Conservation (phyloP, 2,113 vertebrate species). For the Shinisaurus crocodilurus region DNA sequence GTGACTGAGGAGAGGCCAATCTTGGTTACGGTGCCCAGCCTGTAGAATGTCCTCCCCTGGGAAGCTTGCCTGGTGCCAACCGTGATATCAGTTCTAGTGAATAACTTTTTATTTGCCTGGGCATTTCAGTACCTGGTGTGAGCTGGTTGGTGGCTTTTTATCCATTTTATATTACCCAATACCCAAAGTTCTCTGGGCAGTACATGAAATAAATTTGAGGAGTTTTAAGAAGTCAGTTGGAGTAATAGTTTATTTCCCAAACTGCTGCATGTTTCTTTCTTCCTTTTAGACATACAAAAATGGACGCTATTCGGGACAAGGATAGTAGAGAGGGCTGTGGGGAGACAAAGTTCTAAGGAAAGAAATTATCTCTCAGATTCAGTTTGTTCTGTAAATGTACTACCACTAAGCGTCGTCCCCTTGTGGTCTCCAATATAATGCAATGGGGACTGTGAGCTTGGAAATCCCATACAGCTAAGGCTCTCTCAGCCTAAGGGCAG, state of each 20-base stretch:
- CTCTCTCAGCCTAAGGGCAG: not conserved
- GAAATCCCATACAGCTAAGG: not conserved
- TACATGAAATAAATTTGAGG: not conserved
- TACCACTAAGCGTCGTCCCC: not conserved
- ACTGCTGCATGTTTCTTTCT: not conserved
- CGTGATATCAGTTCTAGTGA: not conserved
- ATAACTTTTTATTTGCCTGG: not conserved
- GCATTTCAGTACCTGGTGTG: not conserved
- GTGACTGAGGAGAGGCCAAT: not conserved
- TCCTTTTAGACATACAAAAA: not conserved
- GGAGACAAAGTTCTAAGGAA: not conserved
- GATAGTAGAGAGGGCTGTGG: not conserved
- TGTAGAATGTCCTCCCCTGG: not conserved
- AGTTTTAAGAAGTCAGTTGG: not conserved
- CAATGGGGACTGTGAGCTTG: no score
- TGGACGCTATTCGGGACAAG: not conserved
- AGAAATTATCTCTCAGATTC: not conserved
- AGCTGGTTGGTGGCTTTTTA: not conserved
- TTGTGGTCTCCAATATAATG: not conserved
- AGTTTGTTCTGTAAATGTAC: not conserved
- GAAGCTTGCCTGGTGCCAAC: not conserved
- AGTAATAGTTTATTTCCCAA: not conserved
- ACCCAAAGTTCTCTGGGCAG: not conserved
- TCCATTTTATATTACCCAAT: no score
- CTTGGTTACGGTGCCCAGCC: no score